Evolutionary conservation across 1,140 invertebrate species (phyloP), one percentile per base, ranked within the genome.

Genomic region (Adoxophyes honmai): DNA sequence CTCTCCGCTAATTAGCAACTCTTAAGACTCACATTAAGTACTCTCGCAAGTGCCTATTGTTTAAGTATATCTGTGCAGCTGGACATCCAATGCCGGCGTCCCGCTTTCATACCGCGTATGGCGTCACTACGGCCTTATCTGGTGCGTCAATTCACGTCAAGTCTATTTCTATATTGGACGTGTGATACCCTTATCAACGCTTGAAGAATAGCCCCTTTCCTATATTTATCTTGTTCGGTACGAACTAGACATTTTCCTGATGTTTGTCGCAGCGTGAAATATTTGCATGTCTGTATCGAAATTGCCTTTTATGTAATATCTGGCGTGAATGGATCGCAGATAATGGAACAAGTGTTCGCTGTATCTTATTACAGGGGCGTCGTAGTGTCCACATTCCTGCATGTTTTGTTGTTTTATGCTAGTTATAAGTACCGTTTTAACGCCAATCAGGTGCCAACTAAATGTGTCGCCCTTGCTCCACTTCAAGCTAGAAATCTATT

Each of bases 331-430:
- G 60, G 66, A 68, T 61, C 54, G 59, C 36, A 53, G 75, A 75
- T 79, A 73, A 75, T 62, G 64, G 57, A 66, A 60, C 73, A 75
- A 78, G 72, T 75, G 76, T 73, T 76, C 64, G 37, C 15, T 60
- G 75, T 78, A 77, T 80, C 70, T 77, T 66, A 78, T 83, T 83
- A 79, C 75, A 48, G 72, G 72, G 75, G 78, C 74, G 71, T 75
- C 55, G 58, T 21, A 52, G 57, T 59, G 39, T 54, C 62, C 57
- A 63, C 74, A 70, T 77, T 77, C 68, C 67, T 64, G 64, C 63
- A 59, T 73, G 63, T 68, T 70, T 64, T 62, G 59, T 64, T 59
- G 35, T 16, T 59, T 28, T 48, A 48, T 48, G 42, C 28, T 48
- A 18, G 13, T 38, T 21, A 5, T 13, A 11, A 21, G 21, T 28